A percentile compares a stretch with the other conserved stretches of the same genome.
Conservation (phyloP, 1,140 invertebrate genomes). For the Uloborus diversus region DNA sequence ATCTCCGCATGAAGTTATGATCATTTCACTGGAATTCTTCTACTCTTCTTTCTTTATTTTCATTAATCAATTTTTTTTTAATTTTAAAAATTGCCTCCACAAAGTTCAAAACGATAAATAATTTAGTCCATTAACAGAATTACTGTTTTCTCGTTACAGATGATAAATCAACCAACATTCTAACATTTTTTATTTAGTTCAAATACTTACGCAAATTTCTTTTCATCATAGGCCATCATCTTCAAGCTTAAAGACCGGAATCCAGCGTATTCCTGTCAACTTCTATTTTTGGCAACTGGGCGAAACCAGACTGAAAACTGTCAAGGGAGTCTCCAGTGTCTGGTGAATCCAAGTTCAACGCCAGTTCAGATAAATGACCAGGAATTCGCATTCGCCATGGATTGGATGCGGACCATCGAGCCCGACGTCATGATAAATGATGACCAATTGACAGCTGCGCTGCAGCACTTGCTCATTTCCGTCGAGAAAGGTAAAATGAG, state of each 20-base stretch:
- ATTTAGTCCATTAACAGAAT: no score
- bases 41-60: no score
- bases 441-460: slow-evolving; percentile 49
- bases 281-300: not conserved
- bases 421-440: slow-evolving; percentile 48
- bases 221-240: not conserved
- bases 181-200: not conserved
- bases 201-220: not conserved
- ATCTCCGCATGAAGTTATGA: no score
- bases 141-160: no score
- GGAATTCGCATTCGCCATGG: slow-evolving; percentile 47
- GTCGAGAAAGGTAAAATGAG: slow-evolving; percentile 57
- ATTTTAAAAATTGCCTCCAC: no score
- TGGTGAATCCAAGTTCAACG: not conserved
- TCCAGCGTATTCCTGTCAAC: not conserved
- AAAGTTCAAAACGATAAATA: no score
- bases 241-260: not conserved
- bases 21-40: no score
- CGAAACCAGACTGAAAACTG: not conserved
- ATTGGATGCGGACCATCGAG: slow-evolving; percentile 39
- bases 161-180: no score
- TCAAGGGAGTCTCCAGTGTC: not conserved
- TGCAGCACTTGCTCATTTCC: slow-evolving; percentile 54
- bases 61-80: no score
- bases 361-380: slow-evolving; percentile 17